Base-by-base conservation (phyloP, 2,888 invertebrate genomes). In the Ornithoptera priamus region DNA sequence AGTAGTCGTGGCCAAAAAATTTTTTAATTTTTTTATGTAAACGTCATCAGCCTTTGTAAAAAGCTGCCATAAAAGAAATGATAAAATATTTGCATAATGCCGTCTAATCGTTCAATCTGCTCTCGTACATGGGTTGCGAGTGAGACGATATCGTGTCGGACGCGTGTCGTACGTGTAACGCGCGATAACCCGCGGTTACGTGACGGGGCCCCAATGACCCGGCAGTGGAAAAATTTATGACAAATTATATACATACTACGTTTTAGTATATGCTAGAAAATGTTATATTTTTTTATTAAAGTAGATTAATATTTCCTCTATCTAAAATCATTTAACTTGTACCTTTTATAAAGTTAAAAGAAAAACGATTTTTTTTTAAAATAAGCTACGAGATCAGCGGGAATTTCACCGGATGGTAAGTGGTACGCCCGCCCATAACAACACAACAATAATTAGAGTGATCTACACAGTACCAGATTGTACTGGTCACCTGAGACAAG, bases 151-250 rank as follows among this genome's bases (percentile, higher is more conserved):
- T 73, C 68, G 71, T 72, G 50, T 18, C 50, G 50, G 50, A 50
- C 50, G 12, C 50, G 50, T 50, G 50, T 50, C 50, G 50, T 50
- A 78, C 79, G 79, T 79, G 80, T 77, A 70, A 72, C 73, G 74
- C 71, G 72, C 69, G 68, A 80, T 80, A 80, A 76, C 77, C 76
- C 74, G 69, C 71, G 73, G 60, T 71, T 80, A 82, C 82, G 82
- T 81, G 81, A 78, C 76, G 76, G 75, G 78, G 77, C 71, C 73
- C 69, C 65, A 74, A 74, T 76, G 79, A 77, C 76, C 74, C 70
- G 46, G 68, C 50, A 57, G 70, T 58, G 78, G 80, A 80, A 79
- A 80, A 80, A 80, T 77, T 77, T 77, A 80, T 72, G 64, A 62
- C 73, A 75, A 76, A 76, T 76, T 73, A 42, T 70, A 70, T 65